These are phyloP conservation scores for Griposia aprilina DNA, from an alignment of 2,888 invertebrate species.

Conservation along the genomic window DNA sequence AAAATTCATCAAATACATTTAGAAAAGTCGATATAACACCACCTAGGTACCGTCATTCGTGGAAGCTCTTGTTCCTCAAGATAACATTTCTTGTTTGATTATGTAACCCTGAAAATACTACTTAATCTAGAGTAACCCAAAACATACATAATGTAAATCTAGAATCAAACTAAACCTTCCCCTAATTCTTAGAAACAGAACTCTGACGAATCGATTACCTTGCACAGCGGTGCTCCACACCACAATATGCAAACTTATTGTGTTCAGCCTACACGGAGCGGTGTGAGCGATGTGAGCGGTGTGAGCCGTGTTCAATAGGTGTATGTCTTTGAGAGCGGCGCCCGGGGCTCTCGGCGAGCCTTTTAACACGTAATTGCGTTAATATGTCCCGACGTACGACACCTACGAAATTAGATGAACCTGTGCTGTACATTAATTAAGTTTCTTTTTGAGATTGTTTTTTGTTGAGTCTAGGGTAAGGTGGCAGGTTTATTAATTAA, in stretches of 20 bases:
- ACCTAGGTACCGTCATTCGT: not conserved
- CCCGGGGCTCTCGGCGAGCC: conserved; percentile 82
- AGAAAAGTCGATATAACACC: too few species aligned
- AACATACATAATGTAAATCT: not conserved
- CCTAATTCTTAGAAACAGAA: conserved; percentile 28
- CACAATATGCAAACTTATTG: conserved; percentile 62
- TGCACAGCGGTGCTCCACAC: conserved; percentile 35
- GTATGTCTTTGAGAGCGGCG: conserved; percentile 79
- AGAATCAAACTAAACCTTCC: not conserved
- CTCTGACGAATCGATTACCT: conserved; percentile 27
- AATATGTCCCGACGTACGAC: conserved; percentile 84
- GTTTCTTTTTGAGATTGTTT: conserved; percentile 62
- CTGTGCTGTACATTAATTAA: conserved; percentile 68
- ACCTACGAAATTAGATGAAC: conserved; percentile 83
- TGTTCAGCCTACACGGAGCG: conserved; percentile 63
- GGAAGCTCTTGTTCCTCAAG: not conserved
- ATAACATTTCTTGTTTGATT: not conserved
- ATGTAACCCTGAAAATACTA: not conserved
- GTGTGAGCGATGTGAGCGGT: conserved; percentile 32
- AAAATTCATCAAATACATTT: too few species aligned
- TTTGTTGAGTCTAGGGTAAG: conserved; percentile 14
- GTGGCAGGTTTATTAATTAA: not conserved
- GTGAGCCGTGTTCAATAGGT: conserved; percentile 68
- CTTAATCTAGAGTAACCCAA: not conserved
- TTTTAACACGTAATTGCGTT: conserved; percentile 89